phyloP scores from a whole-genome alignment of 2,113 vertebrate species.

The Tiliqua scincoides region DNA sequence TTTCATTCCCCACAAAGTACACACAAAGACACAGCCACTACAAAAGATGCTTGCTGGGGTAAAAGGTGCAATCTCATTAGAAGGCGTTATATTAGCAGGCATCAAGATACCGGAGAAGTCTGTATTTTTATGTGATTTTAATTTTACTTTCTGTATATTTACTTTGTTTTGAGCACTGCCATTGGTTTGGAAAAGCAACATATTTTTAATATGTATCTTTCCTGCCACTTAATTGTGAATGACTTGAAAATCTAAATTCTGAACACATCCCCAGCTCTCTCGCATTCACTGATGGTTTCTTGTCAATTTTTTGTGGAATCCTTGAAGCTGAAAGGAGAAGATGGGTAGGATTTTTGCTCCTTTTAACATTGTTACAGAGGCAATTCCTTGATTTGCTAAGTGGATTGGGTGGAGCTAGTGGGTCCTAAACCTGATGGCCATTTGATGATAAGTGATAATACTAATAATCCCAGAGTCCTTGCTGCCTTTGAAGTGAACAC shows the following conservation, averaged over 20 bases:
- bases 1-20: no score
- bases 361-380: neutral
- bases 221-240: neutral
- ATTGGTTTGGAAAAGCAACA: neutral
- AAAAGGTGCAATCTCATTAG: no score
- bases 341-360: conserved; percentile 32
- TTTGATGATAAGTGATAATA: conserved; percentile 70
- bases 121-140: neutral
- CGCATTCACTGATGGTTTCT: neutral
- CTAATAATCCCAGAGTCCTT: conserved; percentile 67
- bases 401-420: conserved; percentile 41
- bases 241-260: neutral
- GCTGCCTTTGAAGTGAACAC: conserved; percentile 75
- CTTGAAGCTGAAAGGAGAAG: neutral
- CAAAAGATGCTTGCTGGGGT: no score
- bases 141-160: neutral
- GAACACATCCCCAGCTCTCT: neutral
- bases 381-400: conserved; percentile 43
- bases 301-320: fast-evolving
- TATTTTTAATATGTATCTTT: neutral
- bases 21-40: no score
- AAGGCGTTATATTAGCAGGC: no score
- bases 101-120: neutral
- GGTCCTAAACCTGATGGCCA: conserved; percentile 71
- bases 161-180: neutral